These are phyloP conservation scores for Parapsyche elsis DNA, from an alignment of 1,140 invertebrate genomes.

Conservation along the genomic window DNA sequence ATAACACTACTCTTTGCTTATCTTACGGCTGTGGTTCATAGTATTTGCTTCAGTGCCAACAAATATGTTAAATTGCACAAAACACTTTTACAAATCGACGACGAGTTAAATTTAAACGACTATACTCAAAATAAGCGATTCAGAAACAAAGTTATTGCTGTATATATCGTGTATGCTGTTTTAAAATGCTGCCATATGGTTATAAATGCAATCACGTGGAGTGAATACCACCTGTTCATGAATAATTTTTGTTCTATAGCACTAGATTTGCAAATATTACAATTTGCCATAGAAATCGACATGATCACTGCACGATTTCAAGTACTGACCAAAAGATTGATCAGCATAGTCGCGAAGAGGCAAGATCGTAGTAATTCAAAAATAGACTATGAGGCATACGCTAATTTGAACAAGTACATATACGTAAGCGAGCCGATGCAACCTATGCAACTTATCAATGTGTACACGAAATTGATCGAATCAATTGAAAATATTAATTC, in stretches of 20 bases:
- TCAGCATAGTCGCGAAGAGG: not conserved
- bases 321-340: not conserved
- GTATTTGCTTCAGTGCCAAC: not conserved
- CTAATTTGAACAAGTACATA: not conserved
- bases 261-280: not conserved
- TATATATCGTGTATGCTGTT: not conserved
- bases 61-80: not conserved
- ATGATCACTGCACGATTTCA: not conserved
- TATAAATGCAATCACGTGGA: not conserved
- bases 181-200: not conserved
- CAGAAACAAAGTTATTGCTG: not conserved
- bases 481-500: not conserved
- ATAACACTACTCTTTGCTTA: not conserved
- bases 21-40: not conserved
- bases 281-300: not conserved
- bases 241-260: not conserved
- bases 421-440: not conserved
- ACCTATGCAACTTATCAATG: not conserved
- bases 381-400: not conserved
- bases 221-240: not conserved
- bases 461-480: not conserved
- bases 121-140: not conserved
- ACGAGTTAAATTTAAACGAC: not conserved
- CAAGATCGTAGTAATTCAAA: not conserved
- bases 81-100: not conserved